Percentiles rank a stretch among this genome's conserved stretches.
Evolutionary conservation across 2,113 vertebrate genomes (phyloP).

Genomic region (Heterocephalus glaber): DNA sequence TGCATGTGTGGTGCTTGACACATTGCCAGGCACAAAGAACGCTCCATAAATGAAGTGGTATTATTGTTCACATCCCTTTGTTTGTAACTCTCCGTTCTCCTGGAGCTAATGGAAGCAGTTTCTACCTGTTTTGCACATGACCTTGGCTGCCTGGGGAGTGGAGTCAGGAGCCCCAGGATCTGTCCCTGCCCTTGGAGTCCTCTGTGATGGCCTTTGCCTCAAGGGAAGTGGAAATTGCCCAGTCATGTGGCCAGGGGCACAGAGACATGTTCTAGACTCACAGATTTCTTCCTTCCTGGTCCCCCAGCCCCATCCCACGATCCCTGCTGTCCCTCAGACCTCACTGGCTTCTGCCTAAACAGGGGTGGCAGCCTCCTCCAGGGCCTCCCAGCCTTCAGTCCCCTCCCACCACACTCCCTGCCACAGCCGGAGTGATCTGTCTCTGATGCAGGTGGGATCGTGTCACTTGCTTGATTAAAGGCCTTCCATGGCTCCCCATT

Average conservation of each 20-base stretch:
- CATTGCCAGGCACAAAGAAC: neutral
- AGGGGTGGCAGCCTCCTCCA: neutral
- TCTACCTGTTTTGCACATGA: neutral
- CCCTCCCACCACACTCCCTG: neutral
- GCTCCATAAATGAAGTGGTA: neutral
- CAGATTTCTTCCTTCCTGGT: neutral
- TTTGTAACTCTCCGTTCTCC: neutral
- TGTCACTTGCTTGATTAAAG: constrained; percentile 80
- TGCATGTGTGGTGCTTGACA: neutral
- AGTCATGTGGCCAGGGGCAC: no score
- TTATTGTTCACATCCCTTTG: neutral
- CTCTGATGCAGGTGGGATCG: constrained; percentile 69
- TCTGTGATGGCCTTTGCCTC: neutral
- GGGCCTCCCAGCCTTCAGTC: neutral
- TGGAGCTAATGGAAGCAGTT: fast-evolving
- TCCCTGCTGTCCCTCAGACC: neutral
- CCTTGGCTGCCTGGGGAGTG: neutral
- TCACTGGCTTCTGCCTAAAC: neutral
- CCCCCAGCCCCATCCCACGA: neutral
- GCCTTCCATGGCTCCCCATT: constrained; percentile 76
- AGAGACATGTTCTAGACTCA: neutral
- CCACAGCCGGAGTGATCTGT: constrained; percentile 19
- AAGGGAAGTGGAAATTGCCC: neutral
- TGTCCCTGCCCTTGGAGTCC: neutral
- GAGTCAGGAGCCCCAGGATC: neutral